Conservation (phyloP, 2,888 invertebrate species). For the Bhutanitis thaidina region DNA sequence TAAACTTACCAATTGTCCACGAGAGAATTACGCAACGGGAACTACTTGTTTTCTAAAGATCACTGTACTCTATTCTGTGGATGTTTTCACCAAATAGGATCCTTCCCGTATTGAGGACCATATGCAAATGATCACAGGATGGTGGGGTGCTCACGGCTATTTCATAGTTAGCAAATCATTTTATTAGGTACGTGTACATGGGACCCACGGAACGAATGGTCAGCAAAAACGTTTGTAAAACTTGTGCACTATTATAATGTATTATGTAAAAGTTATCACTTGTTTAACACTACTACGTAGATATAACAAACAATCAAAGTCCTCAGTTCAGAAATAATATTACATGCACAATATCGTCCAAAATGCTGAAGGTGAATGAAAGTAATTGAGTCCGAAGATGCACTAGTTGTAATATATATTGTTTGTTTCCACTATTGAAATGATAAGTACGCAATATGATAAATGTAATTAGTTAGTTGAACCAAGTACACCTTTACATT, state of each 20-base stretch:
- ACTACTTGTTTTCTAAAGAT: not conserved
- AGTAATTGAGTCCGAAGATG: not conserved
- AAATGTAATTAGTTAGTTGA: not conserved
- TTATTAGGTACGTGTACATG: constrained; percentile 28
- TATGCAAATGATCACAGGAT: constrained; percentile 36
- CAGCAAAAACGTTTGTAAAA: not conserved
- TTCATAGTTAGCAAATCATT: constrained; percentile 28
- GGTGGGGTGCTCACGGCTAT: constrained; percentile 34
- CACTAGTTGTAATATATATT: not conserved
- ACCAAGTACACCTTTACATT: too few species aligned
- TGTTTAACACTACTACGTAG: too few species aligned
- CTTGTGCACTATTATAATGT: too few species aligned
- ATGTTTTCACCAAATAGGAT: not conserved
- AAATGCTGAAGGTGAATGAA: not conserved
- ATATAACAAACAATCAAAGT: too few species aligned
- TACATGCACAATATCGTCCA: not conserved
- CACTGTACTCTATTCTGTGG: not conserved
- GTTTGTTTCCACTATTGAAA: not conserved
- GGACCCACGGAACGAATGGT: constrained; percentile 15
- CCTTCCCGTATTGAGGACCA: constrained; percentile 16
- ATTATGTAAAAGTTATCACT: too few species aligned
- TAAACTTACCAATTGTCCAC: not conserved
- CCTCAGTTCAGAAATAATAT: not conserved
- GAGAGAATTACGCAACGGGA: not conserved
- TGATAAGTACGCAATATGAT: not conserved